phyloP scores from a whole-genome alignment of 2,888 invertebrate species.

The Amphipyra berbera region DNA sequence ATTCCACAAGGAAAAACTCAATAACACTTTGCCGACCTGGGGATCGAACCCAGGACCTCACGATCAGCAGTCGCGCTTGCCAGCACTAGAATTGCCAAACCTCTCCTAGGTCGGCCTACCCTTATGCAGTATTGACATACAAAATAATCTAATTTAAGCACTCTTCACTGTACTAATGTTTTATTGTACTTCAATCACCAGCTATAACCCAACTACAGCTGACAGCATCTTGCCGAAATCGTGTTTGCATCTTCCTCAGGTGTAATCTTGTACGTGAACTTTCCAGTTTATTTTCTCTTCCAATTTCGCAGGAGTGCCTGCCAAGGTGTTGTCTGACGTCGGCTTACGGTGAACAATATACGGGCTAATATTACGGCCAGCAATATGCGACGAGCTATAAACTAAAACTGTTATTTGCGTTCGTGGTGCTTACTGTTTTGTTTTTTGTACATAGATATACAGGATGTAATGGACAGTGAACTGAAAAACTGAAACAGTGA shows the following conservation, averaged over 20 bases:
- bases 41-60: too few species aligned
- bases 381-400: constrained; percentile 48
- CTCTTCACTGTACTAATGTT: too few species aligned
- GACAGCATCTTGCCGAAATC: constrained; percentile 66
- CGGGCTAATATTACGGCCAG: constrained; percentile 54
- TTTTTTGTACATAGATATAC: constrained; percentile 7
- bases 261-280: constrained; percentile 85
- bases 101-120: too few species aligned
- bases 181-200: not conserved
- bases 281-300: constrained; percentile 88
- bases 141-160: too few species aligned
- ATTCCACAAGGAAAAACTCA: too few species aligned
- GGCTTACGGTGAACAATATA: constrained; percentile 72
- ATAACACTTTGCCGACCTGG: too few species aligned
- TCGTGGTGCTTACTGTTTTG: constrained; percentile 16
- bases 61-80: too few species aligned
- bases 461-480: too few species aligned
- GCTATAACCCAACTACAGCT: constrained; percentile 11
- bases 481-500: too few species aligned
- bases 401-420: constrained; percentile 37
- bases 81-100: too few species aligned
- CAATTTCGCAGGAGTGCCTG: constrained; percentile 87
- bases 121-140: too few species aligned
- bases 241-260: constrained; percentile 81
- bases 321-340: constrained; percentile 87